Percentiles rank a stretch among this genome's conserved stretches.
These are phyloP conservation scores for Pipa parva DNA, from an alignment of 2,113 vertebrate genomes.

Conservation along the genomic window DNA sequence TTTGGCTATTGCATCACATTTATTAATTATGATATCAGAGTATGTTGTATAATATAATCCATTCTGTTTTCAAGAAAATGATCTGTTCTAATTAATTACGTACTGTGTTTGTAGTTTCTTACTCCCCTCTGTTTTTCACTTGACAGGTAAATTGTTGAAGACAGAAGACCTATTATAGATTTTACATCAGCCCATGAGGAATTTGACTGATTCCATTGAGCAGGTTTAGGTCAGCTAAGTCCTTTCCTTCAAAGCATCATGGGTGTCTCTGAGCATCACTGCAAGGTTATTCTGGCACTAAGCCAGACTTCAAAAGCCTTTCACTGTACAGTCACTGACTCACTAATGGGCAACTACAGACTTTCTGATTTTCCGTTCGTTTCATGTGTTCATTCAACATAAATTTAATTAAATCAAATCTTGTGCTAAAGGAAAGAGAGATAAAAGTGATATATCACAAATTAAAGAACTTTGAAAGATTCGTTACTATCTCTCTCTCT, in stretches of 20 bases:
- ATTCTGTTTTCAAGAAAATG: constrained; percentile 35
- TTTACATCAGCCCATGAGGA: constrained; percentile 64
- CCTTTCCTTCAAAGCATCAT: constrained; percentile 73
- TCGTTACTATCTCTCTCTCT: no score
- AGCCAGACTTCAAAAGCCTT: constrained; percentile 79
- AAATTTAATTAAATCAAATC: constrained; percentile 84
- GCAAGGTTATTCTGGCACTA: constrained; percentile 72
- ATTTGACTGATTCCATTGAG: constrained; percentile 67
- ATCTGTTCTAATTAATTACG: constrained; percentile 52
- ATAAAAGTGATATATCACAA: constrained; percentile 75
- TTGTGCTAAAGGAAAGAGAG: constrained; percentile 71
- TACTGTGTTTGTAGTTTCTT: constrained; percentile 42
- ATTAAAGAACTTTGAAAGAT: constrained; percentile 72
- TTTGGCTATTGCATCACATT: background rate
- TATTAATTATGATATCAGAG: background rate
- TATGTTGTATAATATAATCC: background rate
- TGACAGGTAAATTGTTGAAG: constrained; percentile 64
- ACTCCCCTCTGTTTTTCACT: constrained; percentile 49
- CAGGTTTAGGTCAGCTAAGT: constrained; percentile 71
- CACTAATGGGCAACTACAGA: constrained; percentile 78
- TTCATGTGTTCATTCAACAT: constrained; percentile 80
- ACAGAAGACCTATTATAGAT: constrained; percentile 63
- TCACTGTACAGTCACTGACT: constrained; percentile 71
- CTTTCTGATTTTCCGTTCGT: constrained; percentile 75
- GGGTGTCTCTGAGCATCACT: constrained; percentile 71